phyloP scores from a whole-genome alignment of 2,113 vertebrate genomes.

The Corvus cornix region DNA sequence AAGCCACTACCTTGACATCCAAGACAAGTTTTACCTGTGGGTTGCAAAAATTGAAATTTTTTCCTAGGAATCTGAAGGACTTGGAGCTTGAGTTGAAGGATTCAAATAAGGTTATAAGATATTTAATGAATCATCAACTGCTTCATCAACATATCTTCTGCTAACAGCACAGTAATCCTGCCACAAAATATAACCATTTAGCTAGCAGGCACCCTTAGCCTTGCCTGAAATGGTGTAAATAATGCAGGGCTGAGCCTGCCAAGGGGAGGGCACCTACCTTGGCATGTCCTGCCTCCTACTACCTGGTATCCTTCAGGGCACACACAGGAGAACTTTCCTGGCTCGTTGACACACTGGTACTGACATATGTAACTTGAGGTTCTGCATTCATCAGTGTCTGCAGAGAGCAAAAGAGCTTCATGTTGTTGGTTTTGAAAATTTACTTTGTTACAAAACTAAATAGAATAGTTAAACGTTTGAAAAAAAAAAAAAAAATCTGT shows the following conservation, averaged over 20 bases:
- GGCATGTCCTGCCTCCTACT: slow-evolving; percentile 86
- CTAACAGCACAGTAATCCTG: neutral
- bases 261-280: slow-evolving; percentile 77
- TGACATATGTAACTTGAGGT: slow-evolving; percentile 91
- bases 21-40: neutral
- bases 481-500: neutral
- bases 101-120: neutral
- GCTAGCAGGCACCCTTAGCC: neutral
- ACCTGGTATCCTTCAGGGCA: slow-evolving; percentile 94
- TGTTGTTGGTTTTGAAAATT: neutral
- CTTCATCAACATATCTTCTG: neutral
- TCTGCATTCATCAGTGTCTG: slow-evolving; percentile 93
- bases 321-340: slow-evolving; percentile 88
- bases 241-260: neutral
- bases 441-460: neutral
- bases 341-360: slow-evolving; percentile 90
- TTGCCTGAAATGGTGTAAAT: neutral
- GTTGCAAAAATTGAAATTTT: neutral
- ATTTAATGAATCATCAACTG: neutral
- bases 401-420: neutral
- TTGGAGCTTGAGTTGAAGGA: neutral
- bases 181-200: neutral
- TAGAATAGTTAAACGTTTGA: neutral
- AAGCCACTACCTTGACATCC: neutral
- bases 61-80: neutral